Conservation (phyloP, 1,140 invertebrate species). For the Papilio polyxenes region DNA sequence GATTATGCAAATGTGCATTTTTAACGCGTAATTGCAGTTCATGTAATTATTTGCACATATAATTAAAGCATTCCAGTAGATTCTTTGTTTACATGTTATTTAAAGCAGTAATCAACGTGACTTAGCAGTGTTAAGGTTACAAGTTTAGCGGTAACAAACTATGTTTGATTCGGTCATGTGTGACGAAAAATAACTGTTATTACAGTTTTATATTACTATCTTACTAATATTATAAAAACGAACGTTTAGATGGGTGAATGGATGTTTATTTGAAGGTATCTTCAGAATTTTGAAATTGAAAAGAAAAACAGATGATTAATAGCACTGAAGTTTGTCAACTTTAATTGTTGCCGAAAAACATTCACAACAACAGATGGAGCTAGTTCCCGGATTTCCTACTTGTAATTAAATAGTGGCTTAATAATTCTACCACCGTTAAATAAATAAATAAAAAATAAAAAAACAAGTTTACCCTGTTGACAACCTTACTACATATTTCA, state of each 20-base stretch:
- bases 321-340: too few relatives aligned
- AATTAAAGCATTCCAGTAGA: not conserved
- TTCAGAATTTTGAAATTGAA: not conserved
- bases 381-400: not conserved
- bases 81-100: conserved; percentile 4
- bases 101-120: not conserved
- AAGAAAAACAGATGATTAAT: not conserved
- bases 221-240: too few relatives aligned
- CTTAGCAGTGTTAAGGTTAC: not conserved
- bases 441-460: too few relatives aligned
- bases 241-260: too few relatives aligned
- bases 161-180: not conserved
- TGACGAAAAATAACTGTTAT: not conserved
- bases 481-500: not conserved
- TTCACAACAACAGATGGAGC: not conserved
- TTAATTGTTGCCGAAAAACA: not conserved
- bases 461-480: not conserved
- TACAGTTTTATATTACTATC: not conserved
- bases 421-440: too few relatives aligned
- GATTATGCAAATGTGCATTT: conserved; percentile 1
- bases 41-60: not conserved
- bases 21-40: conserved; percentile 9
- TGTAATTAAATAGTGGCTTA: not conserved
- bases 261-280: too few relatives aligned
- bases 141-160: not conserved